A percentile compares a stretch with the other conserved stretches of the same genome.
Evolutionary conservation across 2,888 invertebrate genomes (phyloP).

Genomic region (Hololepta plana): DNA sequence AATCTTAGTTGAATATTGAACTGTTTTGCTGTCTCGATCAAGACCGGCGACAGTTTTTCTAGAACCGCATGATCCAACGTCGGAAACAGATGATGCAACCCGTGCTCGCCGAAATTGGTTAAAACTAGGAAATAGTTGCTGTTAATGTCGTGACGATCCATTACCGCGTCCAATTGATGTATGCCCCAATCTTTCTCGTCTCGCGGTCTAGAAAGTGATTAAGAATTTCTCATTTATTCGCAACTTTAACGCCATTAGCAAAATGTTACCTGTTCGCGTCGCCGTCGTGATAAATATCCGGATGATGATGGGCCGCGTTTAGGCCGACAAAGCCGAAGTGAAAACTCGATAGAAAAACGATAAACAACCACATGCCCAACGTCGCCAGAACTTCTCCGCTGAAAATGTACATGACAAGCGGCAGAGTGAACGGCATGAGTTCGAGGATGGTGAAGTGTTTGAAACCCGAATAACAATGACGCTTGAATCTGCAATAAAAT

Average conservation of each 20-base stretch:
- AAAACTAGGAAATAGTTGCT: constrained; percentile 48
- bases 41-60: constrained; percentile 42
- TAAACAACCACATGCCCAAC: constrained; percentile 40
- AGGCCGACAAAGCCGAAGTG: constrained; percentile 44
- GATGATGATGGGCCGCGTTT: constrained; percentile 66
- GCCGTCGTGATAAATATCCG: constrained; percentile 63
- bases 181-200: constrained; percentile 55
- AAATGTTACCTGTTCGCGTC: constrained; percentile 40
- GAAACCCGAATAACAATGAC: constrained; percentile 19
- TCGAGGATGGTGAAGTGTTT: constrained; percentile 15
- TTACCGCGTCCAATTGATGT: constrained; percentile 55
- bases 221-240: too few species aligned
- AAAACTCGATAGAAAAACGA: constrained; percentile 38
- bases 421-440: constrained; percentile 26
- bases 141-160: constrained; percentile 50
- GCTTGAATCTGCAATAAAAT: constrained; percentile 4
- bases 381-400: constrained; percentile 21
- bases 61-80: constrained; percentile 62
- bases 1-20: constrained; percentile 36
- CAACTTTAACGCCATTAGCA: too few species aligned
- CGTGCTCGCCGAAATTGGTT: constrained; percentile 63
- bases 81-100: constrained; percentile 67
- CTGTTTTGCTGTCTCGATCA: constrained; percentile 42
- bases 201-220: constrained; percentile 25
- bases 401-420: constrained; percentile 26